Percentiles rank a stretch among this genome's conserved stretches.
Conservation (phyloP, 2,113 vertebrate genomes). For the Trachemys scripta region DNA sequence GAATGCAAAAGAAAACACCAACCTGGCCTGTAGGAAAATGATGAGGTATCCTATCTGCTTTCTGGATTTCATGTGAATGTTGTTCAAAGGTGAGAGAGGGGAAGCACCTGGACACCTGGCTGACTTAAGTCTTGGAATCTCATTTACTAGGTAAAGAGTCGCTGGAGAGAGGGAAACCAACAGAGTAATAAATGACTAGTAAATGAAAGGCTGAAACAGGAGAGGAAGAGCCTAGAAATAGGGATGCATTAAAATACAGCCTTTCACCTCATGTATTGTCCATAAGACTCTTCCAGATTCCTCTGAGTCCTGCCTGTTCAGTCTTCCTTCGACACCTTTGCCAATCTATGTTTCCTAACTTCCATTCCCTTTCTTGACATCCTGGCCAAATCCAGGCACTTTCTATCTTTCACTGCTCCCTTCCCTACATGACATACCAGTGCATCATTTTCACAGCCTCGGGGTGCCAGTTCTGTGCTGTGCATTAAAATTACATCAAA, state of each 20-base stretch:
- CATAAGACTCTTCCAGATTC: slow-evolving; percentile 57
- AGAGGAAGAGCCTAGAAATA: slow-evolving; percentile 50
- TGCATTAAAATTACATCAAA: slow-evolving; percentile 71
- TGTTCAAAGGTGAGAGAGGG: slow-evolving; percentile 34
- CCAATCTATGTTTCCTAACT: slow-evolving; percentile 68
- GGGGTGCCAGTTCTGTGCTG: slow-evolving; percentile 53
- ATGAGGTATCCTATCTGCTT: slow-evolving; percentile 53
- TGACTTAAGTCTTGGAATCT: slow-evolving; percentile 56
- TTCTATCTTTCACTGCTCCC: slow-evolving; percentile 58
- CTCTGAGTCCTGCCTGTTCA: slow-evolving; percentile 42
- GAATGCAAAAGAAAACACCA: slow-evolving; percentile 48
- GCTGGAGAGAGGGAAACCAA: slow-evolving; percentile 45
- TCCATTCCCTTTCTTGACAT: slow-evolving; percentile 59
- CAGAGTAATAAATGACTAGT: not conserved
- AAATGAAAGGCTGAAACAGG: slow-evolving; percentile 55
- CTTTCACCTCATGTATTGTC: slow-evolving; percentile 60
- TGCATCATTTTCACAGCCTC: slow-evolving; percentile 64
- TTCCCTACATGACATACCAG: slow-evolving; percentile 63
- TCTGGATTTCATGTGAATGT: slow-evolving; percentile 20
- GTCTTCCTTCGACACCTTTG: slow-evolving; percentile 62
- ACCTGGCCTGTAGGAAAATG: slow-evolving; percentile 26
- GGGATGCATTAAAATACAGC: slow-evolving; percentile 61
- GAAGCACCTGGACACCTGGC: slow-evolving; percentile 61
- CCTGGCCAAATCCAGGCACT: slow-evolving; percentile 64
- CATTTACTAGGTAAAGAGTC: slow-evolving; percentile 55